Conservation (phyloP, 1,140 invertebrate genomes). For the Euwallacea fornicatus region DNA sequence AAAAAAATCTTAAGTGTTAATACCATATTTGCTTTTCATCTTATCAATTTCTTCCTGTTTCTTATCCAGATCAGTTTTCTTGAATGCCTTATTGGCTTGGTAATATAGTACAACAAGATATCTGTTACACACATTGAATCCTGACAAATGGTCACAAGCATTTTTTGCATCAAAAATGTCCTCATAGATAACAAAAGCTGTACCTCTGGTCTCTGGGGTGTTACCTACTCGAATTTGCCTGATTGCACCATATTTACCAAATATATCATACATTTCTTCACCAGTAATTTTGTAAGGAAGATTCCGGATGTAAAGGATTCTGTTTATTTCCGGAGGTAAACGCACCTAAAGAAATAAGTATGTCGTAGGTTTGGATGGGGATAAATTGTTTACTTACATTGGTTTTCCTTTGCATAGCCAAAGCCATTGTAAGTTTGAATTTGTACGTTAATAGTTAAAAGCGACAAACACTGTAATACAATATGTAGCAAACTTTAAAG, state of each 20-base stretch:
- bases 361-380: not conserved
- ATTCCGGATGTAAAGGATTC: slow-evolving; percentile 96
- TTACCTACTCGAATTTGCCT: slow-evolving; percentile 98
- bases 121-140: slow-evolving; percentile 98
- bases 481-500: no score
- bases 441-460: not conserved
- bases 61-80: slow-evolving; percentile 94
- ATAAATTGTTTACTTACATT: slow-evolving; percentile 57
- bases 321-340: slow-evolving; percentile 97
- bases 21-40: slow-evolving; percentile 92
- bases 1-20: slow-evolving; percentile 53
- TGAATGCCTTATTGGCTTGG: slow-evolving; percentile 92
- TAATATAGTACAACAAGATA: slow-evolving; percentile 98
- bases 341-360: slow-evolving; percentile 71
- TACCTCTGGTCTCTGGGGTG: slow-evolving; percentile 95
- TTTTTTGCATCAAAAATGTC: slow-evolving; percentile 99
- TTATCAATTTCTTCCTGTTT: slow-evolving; percentile 97
- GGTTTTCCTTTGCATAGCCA: slow-evolving; percentile 63
- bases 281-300: slow-evolving; percentile 99
- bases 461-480: no score
- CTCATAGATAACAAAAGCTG: slow-evolving; percentile 99
- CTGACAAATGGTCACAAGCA: slow-evolving; percentile 98
- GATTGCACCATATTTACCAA: slow-evolving; percentile 99
- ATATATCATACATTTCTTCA: slow-evolving; percentile 99
- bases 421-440: slow-evolving; percentile 55